Percentiles rank a stretch among this genome's conserved stretches.
Conservation (phyloP, 2,888 invertebrate species). For the Bellardia pandia region DNA sequence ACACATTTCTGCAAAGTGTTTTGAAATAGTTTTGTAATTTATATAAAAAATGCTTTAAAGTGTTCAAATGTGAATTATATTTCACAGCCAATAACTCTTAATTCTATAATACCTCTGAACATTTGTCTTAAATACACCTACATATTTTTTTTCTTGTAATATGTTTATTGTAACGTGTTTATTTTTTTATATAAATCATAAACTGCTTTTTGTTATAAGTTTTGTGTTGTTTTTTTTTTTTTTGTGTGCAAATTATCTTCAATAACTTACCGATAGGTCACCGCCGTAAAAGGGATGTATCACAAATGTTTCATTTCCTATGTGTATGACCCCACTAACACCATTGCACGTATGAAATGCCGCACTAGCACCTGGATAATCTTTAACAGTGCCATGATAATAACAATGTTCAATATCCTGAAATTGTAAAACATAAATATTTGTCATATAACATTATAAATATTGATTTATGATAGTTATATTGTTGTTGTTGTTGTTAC, state of each 20-base stretch:
- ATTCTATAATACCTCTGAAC: slow-evolving; percentile 14
- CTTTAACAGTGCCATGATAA: slow-evolving; percentile 98
- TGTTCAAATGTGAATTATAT: slow-evolving; percentile 53
- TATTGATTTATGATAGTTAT: slow-evolving; percentile 3
- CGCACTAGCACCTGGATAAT: slow-evolving; percentile 97
- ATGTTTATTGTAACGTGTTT: not conserved
- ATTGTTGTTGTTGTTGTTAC: too few species aligned
- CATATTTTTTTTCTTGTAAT: not conserved
- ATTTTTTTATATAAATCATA: slow-evolving; percentile 1
- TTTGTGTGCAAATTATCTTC: slow-evolving; percentile 68
- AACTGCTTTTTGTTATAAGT: slow-evolving; percentile 5
- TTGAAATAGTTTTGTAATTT: not conserved
- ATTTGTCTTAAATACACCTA: not conserved
- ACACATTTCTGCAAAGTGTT: not conserved
- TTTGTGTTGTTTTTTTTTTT: not conserved
- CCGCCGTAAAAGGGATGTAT: slow-evolving; percentile 99
- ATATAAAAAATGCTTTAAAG: slow-evolving; percentile 25
- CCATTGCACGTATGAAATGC: slow-evolving; percentile 99
- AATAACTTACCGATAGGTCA: slow-evolving; percentile 94
- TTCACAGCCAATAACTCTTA: slow-evolving; percentile 57
- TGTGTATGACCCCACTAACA: slow-evolving; percentile 98
- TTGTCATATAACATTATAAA: slow-evolving; percentile 21
- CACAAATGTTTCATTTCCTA: slow-evolving; percentile 98
- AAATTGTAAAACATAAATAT: slow-evolving; percentile 55
- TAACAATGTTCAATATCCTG: slow-evolving; percentile 99